phyloP scores from a whole-genome alignment of 1,140 invertebrate species.

The Microplitis mediator region DNA sequence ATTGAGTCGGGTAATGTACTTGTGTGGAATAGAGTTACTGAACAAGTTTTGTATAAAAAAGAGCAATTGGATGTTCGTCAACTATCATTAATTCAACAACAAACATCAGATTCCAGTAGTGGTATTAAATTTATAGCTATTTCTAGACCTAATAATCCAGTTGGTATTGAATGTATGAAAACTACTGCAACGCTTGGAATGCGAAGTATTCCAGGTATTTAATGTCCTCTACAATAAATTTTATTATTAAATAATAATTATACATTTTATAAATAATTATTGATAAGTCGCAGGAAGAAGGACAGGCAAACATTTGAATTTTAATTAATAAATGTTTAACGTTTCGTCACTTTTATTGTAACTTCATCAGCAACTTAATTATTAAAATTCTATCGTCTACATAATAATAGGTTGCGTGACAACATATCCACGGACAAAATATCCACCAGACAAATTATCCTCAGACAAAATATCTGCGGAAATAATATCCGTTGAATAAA shows the following conservation, averaged over 20 bases:
- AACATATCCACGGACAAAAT: too few species aligned
- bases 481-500: too few species aligned
- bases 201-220: slow-evolving; percentile 72
- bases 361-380: too few species aligned
- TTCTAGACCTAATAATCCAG: slow-evolving; percentile 71
- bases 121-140: slow-evolving; percentile 82
- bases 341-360: not conserved
- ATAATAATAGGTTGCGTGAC: too few species aligned
- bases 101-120: too few species aligned
- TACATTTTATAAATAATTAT: not conserved
- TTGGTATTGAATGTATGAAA: slow-evolving; percentile 66
- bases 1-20: slow-evolving; percentile 92
- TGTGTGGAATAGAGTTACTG: slow-evolving; percentile 88
- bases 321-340: not conserved
- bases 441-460: too few species aligned
- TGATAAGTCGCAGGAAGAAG: too few species aligned
- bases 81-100: slow-evolving; percentile 82
- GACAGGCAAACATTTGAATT: too few species aligned
- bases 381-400: too few species aligned
- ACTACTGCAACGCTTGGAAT: slow-evolving; percentile 71
- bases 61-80: slow-evolving; percentile 86
- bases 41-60: slow-evolving; percentile 83
- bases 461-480: too few species aligned
- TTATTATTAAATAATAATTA: too few species aligned
- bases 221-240: not conserved